Base-by-base conservation (phyloP, 2,113 vertebrate species). In the Numida meleagris region DNA sequence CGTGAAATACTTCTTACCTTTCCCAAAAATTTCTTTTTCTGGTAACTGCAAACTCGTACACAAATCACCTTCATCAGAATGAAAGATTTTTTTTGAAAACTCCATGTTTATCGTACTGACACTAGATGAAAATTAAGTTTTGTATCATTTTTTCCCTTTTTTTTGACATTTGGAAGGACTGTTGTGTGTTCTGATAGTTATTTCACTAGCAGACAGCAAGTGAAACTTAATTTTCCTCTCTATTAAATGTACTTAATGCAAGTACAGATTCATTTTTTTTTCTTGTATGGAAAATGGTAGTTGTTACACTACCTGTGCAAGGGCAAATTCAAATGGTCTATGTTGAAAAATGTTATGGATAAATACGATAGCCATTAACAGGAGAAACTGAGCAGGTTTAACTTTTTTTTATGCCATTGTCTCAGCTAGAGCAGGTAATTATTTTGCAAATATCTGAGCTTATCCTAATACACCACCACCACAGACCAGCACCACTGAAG, bases 391-490 rank as follows among this genome's bases (percentile, higher is more conserved):
- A 91, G 89, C 25, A 20, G 23, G 8, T 74, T 80, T 62, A 74
- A 46, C 2, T 14, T 27, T 50, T 70, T 31, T 58, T 46, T 72
- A 43, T 46, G 40, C 9, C 40, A 68, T 46, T 88, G 29, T 57
- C 58, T 88, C 55, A 88, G 59, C 57, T 86, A 83, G 12, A 80
- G 46, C 27, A 83, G 79, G 46, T 95, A 86, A 86, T 93, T 94
- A 76, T 82, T 86, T 65, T 91, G 77, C 31, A 89, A 89, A 45
- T 42, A 62, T 43, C 33, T 80, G 13, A 36, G 42, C 84, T 91
- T 74, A 63, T 71, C 75, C 63, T 40, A 70, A 85, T 84, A 88
- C 50, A 57, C 10, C 61, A 43, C 46, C 21, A 71, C 12, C 71
- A 42, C 9, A 62, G 55, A 59, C 45, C 42, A 88, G 78, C 59